These are phyloP conservation scores for Poliocrania exsul DNA, from an alignment of 2,797 vertebrate genomes.

Conservation along the genomic window DNA sequence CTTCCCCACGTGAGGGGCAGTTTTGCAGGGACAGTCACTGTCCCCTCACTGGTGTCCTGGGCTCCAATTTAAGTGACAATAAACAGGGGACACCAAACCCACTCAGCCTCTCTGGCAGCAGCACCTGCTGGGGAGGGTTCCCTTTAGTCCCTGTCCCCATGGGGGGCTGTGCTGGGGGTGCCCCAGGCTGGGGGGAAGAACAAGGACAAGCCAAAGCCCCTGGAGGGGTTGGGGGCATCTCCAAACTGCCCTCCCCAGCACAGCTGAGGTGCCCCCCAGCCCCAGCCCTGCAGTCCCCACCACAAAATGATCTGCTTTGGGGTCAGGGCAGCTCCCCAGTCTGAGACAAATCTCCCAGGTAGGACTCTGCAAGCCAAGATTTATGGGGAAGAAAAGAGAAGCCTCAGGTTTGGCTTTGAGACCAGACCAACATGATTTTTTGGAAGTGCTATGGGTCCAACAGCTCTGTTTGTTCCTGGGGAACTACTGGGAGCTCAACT, in stretches of 20 bases:
- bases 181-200: too few species aligned
- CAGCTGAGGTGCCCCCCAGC: not conserved
- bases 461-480: not conserved
- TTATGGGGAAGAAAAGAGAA: not conserved
- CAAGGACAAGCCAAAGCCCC: not conserved
- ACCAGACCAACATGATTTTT: not conserved
- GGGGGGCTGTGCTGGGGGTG: not conserved
- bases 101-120: not conserved
- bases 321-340: not conserved
- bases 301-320: not conserved
- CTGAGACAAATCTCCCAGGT: not conserved
- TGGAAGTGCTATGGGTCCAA: not conserved
- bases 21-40: not conserved
- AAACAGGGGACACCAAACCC: not conserved
- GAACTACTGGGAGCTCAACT: not conserved
- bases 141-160: not conserved
- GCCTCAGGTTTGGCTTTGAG: not conserved
- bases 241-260: too few species aligned
- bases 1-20: rapidly evolving
- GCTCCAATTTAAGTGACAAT: not conserved
- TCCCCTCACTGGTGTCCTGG: not conserved
- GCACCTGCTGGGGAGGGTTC: not conserved
- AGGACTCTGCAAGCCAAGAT: not conserved
- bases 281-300: not conserved
- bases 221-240: not conserved